These are phyloP conservation scores for Drosophila navojoa DNA, from an alignment of 1,140 invertebrate genomes.

Conservation along the genomic window DNA sequence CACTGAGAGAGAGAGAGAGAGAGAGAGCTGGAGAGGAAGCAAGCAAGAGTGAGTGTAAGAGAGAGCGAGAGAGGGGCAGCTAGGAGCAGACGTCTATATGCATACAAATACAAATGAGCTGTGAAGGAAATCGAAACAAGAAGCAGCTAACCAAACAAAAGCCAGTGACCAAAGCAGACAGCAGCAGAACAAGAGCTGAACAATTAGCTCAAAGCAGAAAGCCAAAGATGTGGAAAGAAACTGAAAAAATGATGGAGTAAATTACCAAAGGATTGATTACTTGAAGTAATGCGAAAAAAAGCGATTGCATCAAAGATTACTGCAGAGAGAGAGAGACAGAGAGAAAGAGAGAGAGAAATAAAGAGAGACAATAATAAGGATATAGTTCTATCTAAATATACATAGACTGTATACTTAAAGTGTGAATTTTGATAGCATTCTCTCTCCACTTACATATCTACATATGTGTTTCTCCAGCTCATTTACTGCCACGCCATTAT, in stretches of 20 bases:
- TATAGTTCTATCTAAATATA: too few species aligned
- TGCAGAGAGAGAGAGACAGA: too few species aligned
- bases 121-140: slow-evolving; percentile 3
- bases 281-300: background rate
- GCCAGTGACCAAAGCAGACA: background rate
- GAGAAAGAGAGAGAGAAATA: too few species aligned
- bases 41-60: background rate
- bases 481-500: too few species aligned
- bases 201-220: background rate
- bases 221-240: background rate
- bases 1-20: too few species aligned
- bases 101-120: slow-evolving; percentile 26
- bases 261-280: slow-evolving; percentile 6
- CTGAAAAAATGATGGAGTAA: background rate
- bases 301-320: background rate
- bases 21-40: too few species aligned
- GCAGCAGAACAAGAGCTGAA: background rate
- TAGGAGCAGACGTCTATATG: background rate
- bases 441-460: too few species aligned
- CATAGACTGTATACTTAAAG: too few species aligned
- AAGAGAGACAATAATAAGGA: too few species aligned
- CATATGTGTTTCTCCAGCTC: too few species aligned
- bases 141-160: background rate
- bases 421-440: too few species aligned
- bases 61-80: background rate